Evolutionary conservation across 2,797 vertebrate genomes (phyloP).

Genomic region (Mus minutoides): DNA sequence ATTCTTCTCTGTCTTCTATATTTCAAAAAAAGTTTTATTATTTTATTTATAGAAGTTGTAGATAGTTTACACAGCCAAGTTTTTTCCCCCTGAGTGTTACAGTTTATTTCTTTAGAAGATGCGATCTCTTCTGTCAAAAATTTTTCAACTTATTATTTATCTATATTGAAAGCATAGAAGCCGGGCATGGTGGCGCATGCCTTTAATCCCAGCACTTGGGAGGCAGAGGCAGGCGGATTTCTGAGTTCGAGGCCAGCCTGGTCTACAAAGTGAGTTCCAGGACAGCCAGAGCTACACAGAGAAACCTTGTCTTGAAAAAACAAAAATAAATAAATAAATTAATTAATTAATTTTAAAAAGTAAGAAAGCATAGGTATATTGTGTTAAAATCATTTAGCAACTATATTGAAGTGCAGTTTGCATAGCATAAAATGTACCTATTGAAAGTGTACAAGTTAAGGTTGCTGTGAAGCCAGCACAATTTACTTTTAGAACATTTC

Average conservation of each 20-base stretch:
- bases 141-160: background rate
- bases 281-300: too few species aligned
- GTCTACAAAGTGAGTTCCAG: too few species aligned
- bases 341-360: too few species aligned
- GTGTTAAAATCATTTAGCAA: background rate
- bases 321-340: too few species aligned
- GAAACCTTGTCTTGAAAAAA: too few species aligned
- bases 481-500: background rate
- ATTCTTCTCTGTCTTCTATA: background rate
- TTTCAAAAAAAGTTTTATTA: slow-evolving; percentile 26
- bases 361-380: background rate
- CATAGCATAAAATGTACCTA: background rate
- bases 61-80: background rate
- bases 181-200: too few species aligned
- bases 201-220: too few species aligned
- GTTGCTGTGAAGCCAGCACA: background rate
- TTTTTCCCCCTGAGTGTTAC: background rate
- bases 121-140: background rate
- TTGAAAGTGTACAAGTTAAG: background rate
- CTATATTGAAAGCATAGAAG: background rate
- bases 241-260: too few species aligned
- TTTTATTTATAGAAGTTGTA: background rate
- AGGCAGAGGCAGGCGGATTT: too few species aligned
- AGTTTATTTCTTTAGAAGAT: slow-evolving; percentile 33
- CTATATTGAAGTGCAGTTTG: background rate